Conservation (phyloP, 2,888 invertebrate species). For the Eristalis intricaria region DNA sequence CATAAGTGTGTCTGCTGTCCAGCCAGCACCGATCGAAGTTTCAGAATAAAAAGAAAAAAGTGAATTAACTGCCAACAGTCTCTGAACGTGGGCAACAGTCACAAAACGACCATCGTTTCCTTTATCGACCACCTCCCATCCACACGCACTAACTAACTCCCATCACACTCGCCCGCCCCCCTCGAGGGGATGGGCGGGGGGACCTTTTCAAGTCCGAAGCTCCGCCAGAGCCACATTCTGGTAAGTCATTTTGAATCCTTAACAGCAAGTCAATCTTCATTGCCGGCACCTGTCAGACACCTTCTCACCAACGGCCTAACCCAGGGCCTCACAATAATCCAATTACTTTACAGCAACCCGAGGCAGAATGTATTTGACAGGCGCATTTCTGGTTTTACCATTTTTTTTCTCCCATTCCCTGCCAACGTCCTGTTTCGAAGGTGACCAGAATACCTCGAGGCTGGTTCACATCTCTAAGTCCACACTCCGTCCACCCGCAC, state of each 20-base stretch:
- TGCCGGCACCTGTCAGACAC: slow-evolving; percentile 48
- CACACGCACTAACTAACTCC: not conserved
- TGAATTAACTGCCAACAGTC: too few species aligned
- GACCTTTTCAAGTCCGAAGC: too few species aligned
- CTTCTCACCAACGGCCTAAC: not conserved
- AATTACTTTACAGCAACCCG: slow-evolving; percentile 64
- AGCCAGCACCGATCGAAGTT: too few species aligned
- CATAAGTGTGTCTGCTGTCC: too few species aligned
- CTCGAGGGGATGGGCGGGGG: too few species aligned
- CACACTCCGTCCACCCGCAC: slow-evolving; percentile 24
- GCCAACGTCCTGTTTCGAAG: slow-evolving; percentile 12
- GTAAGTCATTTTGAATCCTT: slow-evolving; percentile 46
- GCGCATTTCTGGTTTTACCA: slow-evolving; percentile 45
- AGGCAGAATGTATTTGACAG: slow-evolving; percentile 68
- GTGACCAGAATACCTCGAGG: slow-evolving; percentile 59
- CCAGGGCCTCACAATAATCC: slow-evolving; percentile 59
- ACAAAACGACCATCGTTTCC: not conserved
- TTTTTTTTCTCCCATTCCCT: not conserved
- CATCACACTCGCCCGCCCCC: too few species aligned
- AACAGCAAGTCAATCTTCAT: slow-evolving; percentile 66
- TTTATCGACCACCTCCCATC: not conserved
- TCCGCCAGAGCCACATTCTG: slow-evolving; percentile 3
- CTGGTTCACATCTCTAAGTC: slow-evolving; percentile 35
- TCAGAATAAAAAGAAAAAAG: too few species aligned
- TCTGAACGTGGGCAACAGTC: not conserved